Base-by-base conservation (phyloP, 2,888 invertebrate genomes). In the Athetis lepigone region DNA sequence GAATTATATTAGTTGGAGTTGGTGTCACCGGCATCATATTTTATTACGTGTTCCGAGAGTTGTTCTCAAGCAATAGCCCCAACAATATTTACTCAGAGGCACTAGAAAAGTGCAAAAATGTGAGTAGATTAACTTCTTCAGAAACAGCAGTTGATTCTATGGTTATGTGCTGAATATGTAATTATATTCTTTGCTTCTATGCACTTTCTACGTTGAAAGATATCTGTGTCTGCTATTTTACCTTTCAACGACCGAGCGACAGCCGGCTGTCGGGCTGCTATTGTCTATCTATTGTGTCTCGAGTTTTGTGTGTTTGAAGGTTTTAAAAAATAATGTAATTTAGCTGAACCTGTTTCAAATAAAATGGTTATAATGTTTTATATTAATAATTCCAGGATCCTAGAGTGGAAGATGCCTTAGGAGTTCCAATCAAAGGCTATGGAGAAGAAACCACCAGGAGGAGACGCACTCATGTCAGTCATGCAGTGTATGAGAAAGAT, bases 11-110 rank as follows among this genome's bases (percentile, higher is more conserved):
- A 51, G 92, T 96, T 37, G 98, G 98, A 1, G 88, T 98, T 63
- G 97, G 97, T 39, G 96, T 98, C 1, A 98, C 98, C 40, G 97
- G 97, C 23, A 92, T 97, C 2, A 96, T 99, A 88, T 97, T 98
- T 85, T 99, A 97, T 89, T 96, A 97, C 54, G 96, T 99, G 63
- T 97, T 98, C 80, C 96, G 96, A 67, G 99, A 99, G 90, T 91
- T 99, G 23, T 98, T 99, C 91, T 98, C 98, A 2, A 96, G 97
- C 68, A 97, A 97, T 77, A 98, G 98, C 88, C 97, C 98, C 0
- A 98, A 97, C 89, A 97, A 96, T 81, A 96, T 98, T 63, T 99
- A 98, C 87, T 96, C 97, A 18, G 96, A 96, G 79, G 98, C 98
- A 1, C 94, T 98, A 19, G 96, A 97, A 65, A 95, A 96, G 79